Percentiles rank a stretch among this genome's conserved stretches.
Conservation (phyloP, 1,140 invertebrate genomes). For the Bombus haemorrhoidalis region DNA sequence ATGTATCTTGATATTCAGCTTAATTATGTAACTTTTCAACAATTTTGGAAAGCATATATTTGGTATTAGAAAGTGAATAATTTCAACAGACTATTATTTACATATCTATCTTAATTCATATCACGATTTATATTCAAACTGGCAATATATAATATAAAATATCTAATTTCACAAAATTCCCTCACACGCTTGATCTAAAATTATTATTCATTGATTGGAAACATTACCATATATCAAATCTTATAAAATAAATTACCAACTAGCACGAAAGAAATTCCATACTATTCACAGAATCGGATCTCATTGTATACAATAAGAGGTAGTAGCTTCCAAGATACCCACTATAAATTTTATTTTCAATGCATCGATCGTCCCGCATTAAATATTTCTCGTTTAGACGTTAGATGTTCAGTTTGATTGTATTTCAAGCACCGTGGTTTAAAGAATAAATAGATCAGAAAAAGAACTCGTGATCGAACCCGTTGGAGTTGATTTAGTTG, state of each 20-base stretch:
- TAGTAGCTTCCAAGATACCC: background rate
- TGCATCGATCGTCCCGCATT: background rate
- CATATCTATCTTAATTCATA: too few species aligned
- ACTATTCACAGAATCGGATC: background rate
- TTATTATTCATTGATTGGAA: background rate
- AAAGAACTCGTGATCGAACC: slow-evolving; percentile 15
- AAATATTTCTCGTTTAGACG: background rate
- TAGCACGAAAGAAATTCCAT: background rate
- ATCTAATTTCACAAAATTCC: too few species aligned
- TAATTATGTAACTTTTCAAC: background rate
- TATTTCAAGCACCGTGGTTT: background rate
- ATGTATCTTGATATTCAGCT: background rate
- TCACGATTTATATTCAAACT: too few species aligned
- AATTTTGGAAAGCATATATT: background rate
- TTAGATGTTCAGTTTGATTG: background rate
- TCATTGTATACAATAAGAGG: background rate
- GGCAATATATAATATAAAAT: too few species aligned
- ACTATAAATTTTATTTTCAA: background rate
- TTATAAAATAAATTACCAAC: background rate
- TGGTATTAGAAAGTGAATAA: background rate
- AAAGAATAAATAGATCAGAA: background rate
- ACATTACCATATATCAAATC: background rate
- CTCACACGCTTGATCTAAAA: too few species aligned
- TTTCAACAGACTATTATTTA: background rate
- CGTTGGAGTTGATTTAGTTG: slow-evolving; percentile 30